Evolutionary conservation across 1,140 invertebrate genomes (phyloP).

Genomic region (Camponotus floridanus): DNA sequence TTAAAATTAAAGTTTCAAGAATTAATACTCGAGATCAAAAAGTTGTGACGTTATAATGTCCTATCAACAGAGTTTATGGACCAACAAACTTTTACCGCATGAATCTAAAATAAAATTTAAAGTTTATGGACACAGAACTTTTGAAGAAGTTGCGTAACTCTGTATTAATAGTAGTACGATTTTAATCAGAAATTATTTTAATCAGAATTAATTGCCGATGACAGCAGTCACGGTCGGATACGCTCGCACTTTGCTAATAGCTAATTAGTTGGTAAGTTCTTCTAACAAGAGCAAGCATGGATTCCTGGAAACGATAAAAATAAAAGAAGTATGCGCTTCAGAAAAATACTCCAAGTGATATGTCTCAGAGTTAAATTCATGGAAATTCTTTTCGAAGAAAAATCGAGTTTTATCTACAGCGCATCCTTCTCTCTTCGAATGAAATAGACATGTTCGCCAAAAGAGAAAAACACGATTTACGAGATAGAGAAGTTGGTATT

Average conservation of each 20-base stretch:
- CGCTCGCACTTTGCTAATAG: conserved; percentile 26
- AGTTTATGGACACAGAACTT: background rate
- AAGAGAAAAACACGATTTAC: conserved; percentile 20
- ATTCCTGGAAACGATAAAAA: conserved; percentile 32
- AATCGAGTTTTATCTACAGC: conserved; percentile 30
- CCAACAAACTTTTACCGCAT: background rate
- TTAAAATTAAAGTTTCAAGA: no score
- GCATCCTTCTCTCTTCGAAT: background rate
- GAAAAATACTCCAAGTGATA: conserved; percentile 23
- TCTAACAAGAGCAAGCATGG: conserved; percentile 15
- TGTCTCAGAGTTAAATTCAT: conserved; percentile 3
- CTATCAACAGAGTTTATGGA: background rate
- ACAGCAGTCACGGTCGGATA: conserved; percentile 19
- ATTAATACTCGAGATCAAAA: background rate
- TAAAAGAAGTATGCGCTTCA: background rate
- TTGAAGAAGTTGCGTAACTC: conserved; percentile 10
- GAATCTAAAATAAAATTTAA: conserved; percentile 16
- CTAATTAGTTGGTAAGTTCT: conserved; percentile 30
- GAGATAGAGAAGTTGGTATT: background rate
- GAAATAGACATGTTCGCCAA: background rate
- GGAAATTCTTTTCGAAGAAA: conserved; percentile 14
- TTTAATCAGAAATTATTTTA: conserved; percentile 27
- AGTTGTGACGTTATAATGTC: background rate
- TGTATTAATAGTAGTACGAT: background rate
- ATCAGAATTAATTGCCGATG: conserved; percentile 11